Conservation (phyloP, 2,797 vertebrate genomes). For the Meda fulgida region DNA sequence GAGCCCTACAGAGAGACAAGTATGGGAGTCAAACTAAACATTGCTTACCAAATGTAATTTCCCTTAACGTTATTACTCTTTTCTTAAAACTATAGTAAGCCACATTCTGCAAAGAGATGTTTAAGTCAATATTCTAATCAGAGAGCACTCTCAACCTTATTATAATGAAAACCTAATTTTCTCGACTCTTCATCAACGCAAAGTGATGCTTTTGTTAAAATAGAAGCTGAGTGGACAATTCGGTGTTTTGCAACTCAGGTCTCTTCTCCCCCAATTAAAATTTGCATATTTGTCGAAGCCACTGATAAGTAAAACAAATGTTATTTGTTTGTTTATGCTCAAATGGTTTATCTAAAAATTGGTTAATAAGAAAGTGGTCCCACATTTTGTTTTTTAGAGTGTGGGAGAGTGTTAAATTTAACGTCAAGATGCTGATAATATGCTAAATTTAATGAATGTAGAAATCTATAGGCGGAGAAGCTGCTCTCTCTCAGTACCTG, state of each 20-base stretch:
- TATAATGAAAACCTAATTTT: constrained; percentile 26
- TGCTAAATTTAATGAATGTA: neutral
- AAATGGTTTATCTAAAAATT: neutral
- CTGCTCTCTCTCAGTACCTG: constrained; percentile 27
- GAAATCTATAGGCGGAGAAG: constrained; percentile 61
- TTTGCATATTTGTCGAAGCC: constrained; percentile 5
- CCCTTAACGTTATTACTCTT: constrained; percentile 85
- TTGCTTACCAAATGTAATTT: constrained; percentile 99
- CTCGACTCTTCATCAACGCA: neutral
- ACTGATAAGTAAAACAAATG: constrained; percentile 1
- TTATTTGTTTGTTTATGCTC: neutral
- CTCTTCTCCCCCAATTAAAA: neutral
- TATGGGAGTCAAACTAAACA: constrained; percentile 99
- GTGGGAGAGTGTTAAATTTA: constrained; percentile 1
- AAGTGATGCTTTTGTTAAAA: constrained; percentile 30
- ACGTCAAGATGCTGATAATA: neutral
- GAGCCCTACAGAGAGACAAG: constrained; percentile 99
- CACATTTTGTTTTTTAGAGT: neutral
- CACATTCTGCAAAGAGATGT: constrained; percentile 30
- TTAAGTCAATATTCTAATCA: constrained; percentile 35
- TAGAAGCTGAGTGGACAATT: constrained; percentile 23
- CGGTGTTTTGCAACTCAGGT: neutral
- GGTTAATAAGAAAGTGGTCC: neutral
- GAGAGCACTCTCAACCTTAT: constrained; percentile 41
- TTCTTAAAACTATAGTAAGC: constrained; percentile 4